Conservation (phyloP, 1,140 invertebrate species). For the Adelges cooleyi region DNA sequence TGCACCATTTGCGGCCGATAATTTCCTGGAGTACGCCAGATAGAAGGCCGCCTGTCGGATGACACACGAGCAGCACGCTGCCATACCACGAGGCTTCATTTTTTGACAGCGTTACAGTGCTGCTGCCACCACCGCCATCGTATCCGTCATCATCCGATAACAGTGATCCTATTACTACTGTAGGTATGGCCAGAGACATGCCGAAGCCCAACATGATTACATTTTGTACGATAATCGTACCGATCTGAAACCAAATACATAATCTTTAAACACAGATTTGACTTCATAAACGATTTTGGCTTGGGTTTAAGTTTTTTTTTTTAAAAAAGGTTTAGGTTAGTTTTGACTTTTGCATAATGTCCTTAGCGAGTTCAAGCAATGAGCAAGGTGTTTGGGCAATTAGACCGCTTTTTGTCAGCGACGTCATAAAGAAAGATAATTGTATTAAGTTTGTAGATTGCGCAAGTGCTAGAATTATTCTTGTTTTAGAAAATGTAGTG, state of each 20-base stretch:
- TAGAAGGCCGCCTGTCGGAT: slow-evolving; percentile 31
- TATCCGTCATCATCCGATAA: slow-evolving; percentile 25
- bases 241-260: background rate
- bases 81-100: slow-evolving; percentile 29
- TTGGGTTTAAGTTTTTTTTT: too few relatives aligned
- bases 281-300: too few relatives aligned
- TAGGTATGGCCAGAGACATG: slow-evolving; percentile 28
- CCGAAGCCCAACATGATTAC: slow-evolving; percentile 26
- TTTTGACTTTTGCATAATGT: too few relatives aligned
- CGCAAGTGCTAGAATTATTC: too few relatives aligned
- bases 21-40: slow-evolving; percentile 31
- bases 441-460: too few relatives aligned
- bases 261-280: too few relatives aligned
- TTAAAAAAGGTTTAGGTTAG: too few relatives aligned
- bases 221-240: slow-evolving; percentile 20
- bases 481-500: too few relatives aligned
- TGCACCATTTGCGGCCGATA: slow-evolving; percentile 31
- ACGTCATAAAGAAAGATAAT: too few relatives aligned
- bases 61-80: slow-evolving; percentile 29
- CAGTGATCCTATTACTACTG: slow-evolving; percentile 17
- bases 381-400: too few relatives aligned
- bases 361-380: too few relatives aligned
- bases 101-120: slow-evolving; percentile 35
- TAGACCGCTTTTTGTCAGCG: too few relatives aligned
- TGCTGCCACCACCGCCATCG: background rate